Conservation (phyloP, 2,797 vertebrate genomes). For the Dipus sagitta region DNA sequence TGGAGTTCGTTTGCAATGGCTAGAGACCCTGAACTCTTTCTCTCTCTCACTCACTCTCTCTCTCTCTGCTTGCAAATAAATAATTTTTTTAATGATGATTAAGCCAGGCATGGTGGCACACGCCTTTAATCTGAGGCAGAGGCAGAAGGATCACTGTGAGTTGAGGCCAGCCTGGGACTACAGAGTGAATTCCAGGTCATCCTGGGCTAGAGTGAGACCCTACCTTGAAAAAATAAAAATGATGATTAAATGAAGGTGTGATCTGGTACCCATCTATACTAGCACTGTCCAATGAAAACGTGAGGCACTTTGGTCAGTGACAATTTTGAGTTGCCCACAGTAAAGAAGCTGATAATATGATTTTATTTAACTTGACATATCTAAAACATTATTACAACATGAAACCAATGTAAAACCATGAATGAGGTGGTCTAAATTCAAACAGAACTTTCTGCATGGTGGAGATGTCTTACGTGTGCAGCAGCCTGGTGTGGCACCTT, state of each 20-base stretch:
- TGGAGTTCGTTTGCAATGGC: too few species aligned
- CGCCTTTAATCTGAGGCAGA: too few species aligned
- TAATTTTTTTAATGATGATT: too few species aligned
- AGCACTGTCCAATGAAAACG: neutral
- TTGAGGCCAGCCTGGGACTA: too few species aligned
- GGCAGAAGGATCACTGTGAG: too few species aligned
- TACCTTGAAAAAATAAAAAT: neutral
- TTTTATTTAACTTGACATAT: conserved; percentile 16
- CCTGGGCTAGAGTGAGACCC: too few species aligned
- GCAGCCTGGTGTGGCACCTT: neutral
- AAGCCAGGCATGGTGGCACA: too few species aligned
- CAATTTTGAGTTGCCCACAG: neutral
- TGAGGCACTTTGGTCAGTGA: neutral
- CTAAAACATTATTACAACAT: neutral
- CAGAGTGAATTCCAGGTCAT: too few species aligned
- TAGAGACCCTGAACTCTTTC: too few species aligned
- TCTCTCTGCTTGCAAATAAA: too few species aligned
- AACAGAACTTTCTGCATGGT: neutral
- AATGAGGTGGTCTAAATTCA: neutral
- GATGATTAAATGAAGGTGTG: neutral
- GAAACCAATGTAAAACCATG: conserved; percentile 20
- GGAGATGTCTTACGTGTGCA: neutral
- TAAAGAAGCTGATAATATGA: neutral
- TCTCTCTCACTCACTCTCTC: too few species aligned
- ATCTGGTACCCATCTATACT: neutral